Evolutionary conservation across 2,888 invertebrate genomes (phyloP), one percentile per base, ranked within the genome.

Genomic region (Tenthredo scrophulariae): DNA sequence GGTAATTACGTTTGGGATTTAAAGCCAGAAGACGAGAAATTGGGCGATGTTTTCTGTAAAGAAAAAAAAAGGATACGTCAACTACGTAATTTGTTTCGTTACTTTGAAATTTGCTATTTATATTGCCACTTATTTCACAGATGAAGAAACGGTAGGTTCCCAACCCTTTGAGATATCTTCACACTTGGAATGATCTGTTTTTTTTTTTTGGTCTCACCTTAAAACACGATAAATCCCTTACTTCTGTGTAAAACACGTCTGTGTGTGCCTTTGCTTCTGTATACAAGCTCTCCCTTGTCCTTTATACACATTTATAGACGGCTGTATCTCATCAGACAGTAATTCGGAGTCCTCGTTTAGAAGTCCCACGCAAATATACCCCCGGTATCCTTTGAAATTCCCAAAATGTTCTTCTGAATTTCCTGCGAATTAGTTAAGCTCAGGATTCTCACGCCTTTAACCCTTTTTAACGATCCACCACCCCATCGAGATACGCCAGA

Each of bases 371-470:
- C 77, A 77, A 77, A 77, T 77, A 77, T 77, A 77, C 29, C 46
- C 37, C 22, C n/a, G 46, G 43, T 75, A 75, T 75, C 75, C 77
- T 77, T 50, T 77, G 77, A 50, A 77, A 77, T 77, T 50, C 26
- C 50, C 50, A 77, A 77, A 77, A 77, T 54, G 50, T 50, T 50
- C 29, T 43, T 29, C 77, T 29, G 50, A 77, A 77, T 77, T 15
- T 77, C 77, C 77, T 50, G 77, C 77, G 77, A 77, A 77, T 77
- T 77, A 77, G 77, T 77, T 50, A 54, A 29, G 77, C 77, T 77
- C 46, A 77, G 54, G 18, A 77, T 77, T 77, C 77, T 77, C 77
- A 77, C 77, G 54, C 50, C 26, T 50, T 77, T 77, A 54, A 77
- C 77, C 77, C 77, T 77, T 77, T 77, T 54, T 54, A 77, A 77